Evolutionary conservation across 2,888 invertebrate species (phyloP).

Genomic region (Drosophila niveifrons): DNA sequence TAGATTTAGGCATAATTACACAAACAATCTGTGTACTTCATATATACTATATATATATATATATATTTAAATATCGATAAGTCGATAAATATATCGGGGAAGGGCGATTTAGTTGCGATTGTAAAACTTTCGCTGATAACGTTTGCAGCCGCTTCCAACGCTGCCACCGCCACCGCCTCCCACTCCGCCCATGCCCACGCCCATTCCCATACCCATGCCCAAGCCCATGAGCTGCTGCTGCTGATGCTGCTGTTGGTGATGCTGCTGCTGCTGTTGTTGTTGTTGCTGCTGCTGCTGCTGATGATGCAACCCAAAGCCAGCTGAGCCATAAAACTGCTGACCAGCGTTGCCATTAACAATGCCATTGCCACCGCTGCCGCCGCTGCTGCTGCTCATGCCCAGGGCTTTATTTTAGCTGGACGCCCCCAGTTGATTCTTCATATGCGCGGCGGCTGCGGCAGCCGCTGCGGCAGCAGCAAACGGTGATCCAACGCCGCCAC

Average conservation of each 20-base stretch:
- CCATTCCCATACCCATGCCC: slow-evolving; percentile 51
- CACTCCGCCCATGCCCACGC: slow-evolving; percentile 27
- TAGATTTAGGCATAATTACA: slow-evolving; percentile 19
- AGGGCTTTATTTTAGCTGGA: slow-evolving; percentile 85
- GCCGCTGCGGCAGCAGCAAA: slow-evolving; percentile 82
- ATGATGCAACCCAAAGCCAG: slow-evolving; percentile 64
- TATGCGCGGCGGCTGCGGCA: slow-evolving; percentile 83
- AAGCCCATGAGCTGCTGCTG: slow-evolving; percentile 68
- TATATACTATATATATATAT: slow-evolving; percentile 11
- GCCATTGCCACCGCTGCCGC: slow-evolving; percentile 8
- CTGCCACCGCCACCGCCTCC: slow-evolving; percentile 60
- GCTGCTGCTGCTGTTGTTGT: slow-evolving; percentile 42
- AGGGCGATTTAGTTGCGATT: slow-evolving; percentile 72
- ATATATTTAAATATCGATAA: slow-evolving; percentile 32
- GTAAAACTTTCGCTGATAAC: slow-evolving; percentile 85
- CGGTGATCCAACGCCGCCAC: slow-evolving; percentile 74
- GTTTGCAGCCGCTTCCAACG: slow-evolving; percentile 80
- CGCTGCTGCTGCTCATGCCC: slow-evolving; percentile 73
- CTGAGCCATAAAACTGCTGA: slow-evolving; percentile 66
- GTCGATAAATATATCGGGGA: slow-evolving; percentile 10
- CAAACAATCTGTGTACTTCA: not conserved
- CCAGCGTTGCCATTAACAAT: slow-evolving; percentile 42
- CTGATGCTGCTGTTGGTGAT: slow-evolving; percentile 37
- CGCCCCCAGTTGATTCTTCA: slow-evolving; percentile 85
- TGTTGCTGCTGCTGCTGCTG: slow-evolving; percentile 63